Base-by-base conservation (phyloP, 2,113 vertebrate genomes). In the Callipepla squamata region DNA sequence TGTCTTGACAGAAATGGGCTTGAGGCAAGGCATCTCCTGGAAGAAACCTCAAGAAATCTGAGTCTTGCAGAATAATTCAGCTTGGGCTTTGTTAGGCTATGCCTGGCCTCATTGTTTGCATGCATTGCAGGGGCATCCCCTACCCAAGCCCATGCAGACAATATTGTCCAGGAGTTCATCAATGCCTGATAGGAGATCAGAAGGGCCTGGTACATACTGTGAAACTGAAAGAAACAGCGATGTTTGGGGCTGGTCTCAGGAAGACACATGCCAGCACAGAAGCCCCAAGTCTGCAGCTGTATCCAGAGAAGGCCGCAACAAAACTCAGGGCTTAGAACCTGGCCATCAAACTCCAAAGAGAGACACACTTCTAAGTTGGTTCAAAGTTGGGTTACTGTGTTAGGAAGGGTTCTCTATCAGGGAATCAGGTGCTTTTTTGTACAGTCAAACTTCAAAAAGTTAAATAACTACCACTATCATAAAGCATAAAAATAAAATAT, bases 401-500 rank as follows among this genome's bases (percentile, higher is more conserved):
- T 45, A 75, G 23, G 26, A 70, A 78, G 19, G 13, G 32, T 10
- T 57, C 18, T 73, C 5, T 36, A 55, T 66, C 40, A 82, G 8
- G 50, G 59, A 73, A 74, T 57, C 50, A 61, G 85, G 10, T 80
- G 30, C 2, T 63, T 65, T 87, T 87, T 51, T 53, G 50, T 53
- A 30, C 30, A 53, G 26, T 26, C 26, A 53, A 53, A 28, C 87
- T 73, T 68, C 72, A 95, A 72, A 34, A 93, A 66, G 32, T 89
- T 70, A 90, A 87, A 38, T 67, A 59, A 79, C 44, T 36, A 3
- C 34, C n/a, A 3, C 55, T n/a, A 45, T 61, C 58, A 76, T 47
- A 78, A 76, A 92, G n/a, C 77, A 76, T 61, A 74, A 94, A 75
- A 92, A 87, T n/a, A 70, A 93, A 61, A 61, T 76, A 62, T 59